Base-by-base conservation (phyloP, 2,797 vertebrate genomes). In the Acipenser transmontanus region DNA sequence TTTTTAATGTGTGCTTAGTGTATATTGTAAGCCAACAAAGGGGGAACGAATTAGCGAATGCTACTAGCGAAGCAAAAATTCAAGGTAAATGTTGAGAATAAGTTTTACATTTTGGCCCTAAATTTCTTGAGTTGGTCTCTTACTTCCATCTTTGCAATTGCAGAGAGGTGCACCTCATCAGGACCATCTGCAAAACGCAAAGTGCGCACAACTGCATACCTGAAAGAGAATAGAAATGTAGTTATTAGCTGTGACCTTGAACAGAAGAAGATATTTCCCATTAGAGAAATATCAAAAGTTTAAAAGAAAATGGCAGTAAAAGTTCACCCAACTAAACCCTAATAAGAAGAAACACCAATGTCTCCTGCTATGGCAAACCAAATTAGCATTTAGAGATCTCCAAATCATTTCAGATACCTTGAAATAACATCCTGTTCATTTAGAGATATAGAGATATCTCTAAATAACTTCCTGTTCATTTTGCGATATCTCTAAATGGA, bases 91-190 rank as follows among this genome's bases (percentile, higher is more conserved):
- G 7, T 5, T 47, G 47, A 60, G 56, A 6, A 5, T 7, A 12
- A 10, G 62, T 7, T 20, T 84, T 63, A 98, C 12, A 99, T 85
- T 77, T 87, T 96, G 66, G 93, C 87, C 8, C 73, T 73, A 2
- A 81, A 17, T 10, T 63, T 72, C 69, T 80, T 84, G 0, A 88
- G 76, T 76, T 98, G 96, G 14, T 95, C 91, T 6, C 68, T 80
- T 54, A 98, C 83, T 71, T 99, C 96, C 74, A 93, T 80, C 62
- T 62, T 76, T 50, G 94, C 93, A 1, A 96, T 83, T 1, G 92
- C 77, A 1, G 94, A 95, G 65, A 98, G 93, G 68, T 98, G 95
- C 61, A 98, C 95, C 85, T 98, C 96, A 2, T 98, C 94, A 0
- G 95, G 95, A 3, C 97, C 95, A 0, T 98, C 95, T 0, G 95